A percentile compares a stretch with the other conserved stretches of the same genome.
These are phyloP conservation scores for Deroplatys truncata DNA, from an alignment of 2,888 invertebrate species.

Conservation along the genomic window DNA sequence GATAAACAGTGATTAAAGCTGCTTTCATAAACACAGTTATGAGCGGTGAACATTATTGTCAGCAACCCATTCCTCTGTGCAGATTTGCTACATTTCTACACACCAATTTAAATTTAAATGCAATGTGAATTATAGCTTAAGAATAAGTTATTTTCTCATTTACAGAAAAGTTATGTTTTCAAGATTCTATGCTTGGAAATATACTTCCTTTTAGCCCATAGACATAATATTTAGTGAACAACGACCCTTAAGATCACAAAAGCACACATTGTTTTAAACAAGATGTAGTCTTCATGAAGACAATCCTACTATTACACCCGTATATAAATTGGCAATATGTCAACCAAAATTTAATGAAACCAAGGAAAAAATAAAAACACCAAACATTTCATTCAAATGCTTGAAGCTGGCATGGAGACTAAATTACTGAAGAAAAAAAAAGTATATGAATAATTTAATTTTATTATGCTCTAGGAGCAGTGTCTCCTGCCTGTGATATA, in stretches of 20 bases:
- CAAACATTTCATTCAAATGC: not conserved
- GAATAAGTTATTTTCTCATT: not conserved
- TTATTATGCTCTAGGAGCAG: no score
- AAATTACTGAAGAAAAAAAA: not conserved
- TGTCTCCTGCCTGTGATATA: not conserved
- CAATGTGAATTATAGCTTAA: not conserved
- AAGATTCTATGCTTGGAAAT: not conserved
- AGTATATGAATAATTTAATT: no score
- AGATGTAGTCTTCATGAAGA: not conserved
- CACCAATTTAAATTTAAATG: not conserved
- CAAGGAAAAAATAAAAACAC: not conserved
- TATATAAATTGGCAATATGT: constrained; percentile 19
- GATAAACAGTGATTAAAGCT: not conserved
- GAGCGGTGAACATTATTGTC: constrained; percentile 8
- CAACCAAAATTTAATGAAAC: not conserved
- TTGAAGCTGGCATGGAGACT: not conserved
- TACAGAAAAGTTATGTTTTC: not conserved
- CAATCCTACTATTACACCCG: constrained; percentile 14
- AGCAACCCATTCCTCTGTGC: constrained; percentile 1
- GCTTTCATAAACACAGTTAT: not conserved
- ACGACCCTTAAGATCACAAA: constrained; percentile 2
- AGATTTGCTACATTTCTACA: not conserved
- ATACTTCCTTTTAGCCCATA: not conserved
- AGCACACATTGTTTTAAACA: not conserved
- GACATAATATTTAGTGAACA: not conserved